phyloP scores from a whole-genome alignment of 2,797 vertebrate species.

The Mormyrus hasselquistii region DNA sequence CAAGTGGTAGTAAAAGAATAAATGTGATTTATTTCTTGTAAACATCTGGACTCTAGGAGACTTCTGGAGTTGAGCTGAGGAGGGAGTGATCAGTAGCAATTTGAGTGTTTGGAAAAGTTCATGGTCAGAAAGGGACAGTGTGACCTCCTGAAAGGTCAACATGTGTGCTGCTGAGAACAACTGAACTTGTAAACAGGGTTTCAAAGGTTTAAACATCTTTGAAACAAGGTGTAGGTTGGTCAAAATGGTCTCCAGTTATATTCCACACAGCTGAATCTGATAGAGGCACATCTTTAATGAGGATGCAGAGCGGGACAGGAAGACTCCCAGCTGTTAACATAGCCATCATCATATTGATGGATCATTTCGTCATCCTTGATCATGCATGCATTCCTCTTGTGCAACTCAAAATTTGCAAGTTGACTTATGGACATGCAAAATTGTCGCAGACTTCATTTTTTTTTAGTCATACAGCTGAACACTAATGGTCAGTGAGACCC shows the following conservation, averaged over 20 bases:
- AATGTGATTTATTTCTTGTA: neutral
- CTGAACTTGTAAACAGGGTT: neutral
- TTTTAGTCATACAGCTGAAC: slow-evolving; percentile 6
- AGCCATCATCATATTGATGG: slow-evolving; percentile 22
- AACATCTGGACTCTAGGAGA: neutral
- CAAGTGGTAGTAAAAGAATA: neutral
- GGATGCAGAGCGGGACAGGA: slow-evolving; percentile 14
- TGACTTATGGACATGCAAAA: slow-evolving; percentile 10
- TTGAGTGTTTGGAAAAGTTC: neutral
- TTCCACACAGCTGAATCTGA: slow-evolving; percentile 33
- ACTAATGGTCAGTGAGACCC: slow-evolving; percentile 20
- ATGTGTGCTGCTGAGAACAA: neutral
- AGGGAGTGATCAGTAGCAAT: neutral
- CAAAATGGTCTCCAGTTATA: slow-evolving; percentile 20
- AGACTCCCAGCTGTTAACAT: slow-evolving; percentile 12
- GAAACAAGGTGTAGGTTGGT: neutral
- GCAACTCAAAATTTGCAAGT: slow-evolving; percentile 22
- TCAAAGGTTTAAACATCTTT: neutral
- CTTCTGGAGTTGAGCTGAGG: neutral
- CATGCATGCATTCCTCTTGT: slow-evolving; percentile 32
- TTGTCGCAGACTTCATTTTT: slow-evolving; percentile 18
- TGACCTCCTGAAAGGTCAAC: neutral
- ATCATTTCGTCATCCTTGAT: slow-evolving; percentile 26
- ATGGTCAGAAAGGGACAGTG: neutral
- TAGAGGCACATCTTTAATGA: slow-evolving; percentile 38